Evolutionary conservation across 2,797 vertebrate species (phyloP).

Genomic region (Coranthus polyacanthus): DNA sequence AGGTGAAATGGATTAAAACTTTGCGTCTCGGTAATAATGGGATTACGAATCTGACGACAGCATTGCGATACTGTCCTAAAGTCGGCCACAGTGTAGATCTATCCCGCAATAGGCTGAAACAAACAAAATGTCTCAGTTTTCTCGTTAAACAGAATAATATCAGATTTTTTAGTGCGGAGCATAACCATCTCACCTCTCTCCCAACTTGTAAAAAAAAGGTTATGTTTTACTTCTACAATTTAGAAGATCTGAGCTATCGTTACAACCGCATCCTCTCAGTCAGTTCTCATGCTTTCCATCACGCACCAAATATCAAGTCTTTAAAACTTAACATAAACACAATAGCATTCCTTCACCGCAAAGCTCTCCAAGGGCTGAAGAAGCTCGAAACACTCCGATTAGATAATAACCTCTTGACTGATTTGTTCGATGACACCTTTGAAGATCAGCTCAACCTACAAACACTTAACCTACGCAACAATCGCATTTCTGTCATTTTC

Average conservation of each 20-base stretch:
- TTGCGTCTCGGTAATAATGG: constrained; percentile 66
- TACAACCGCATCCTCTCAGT: constrained; percentile 84
- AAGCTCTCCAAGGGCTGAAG: constrained; percentile 78
- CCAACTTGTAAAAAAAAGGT: constrained; percentile 27
- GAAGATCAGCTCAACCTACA: constrained; percentile 76
- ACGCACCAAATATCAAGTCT: constrained; percentile 67
- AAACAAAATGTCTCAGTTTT: constrained; percentile 66
- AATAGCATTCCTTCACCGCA: constrained; percentile 78
- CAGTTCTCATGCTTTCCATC: constrained; percentile 67
- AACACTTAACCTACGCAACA: constrained; percentile 88
- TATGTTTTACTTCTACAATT: neutral
- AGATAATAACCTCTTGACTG: constrained; percentile 89
- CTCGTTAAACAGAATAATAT: constrained; percentile 62
- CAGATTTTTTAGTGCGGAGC: constrained; percentile 66
- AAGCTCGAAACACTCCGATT: constrained; percentile 82
- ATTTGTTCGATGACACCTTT: constrained; percentile 82
- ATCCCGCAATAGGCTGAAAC: constrained; percentile 71
- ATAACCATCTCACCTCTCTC: constrained; percentile 72
- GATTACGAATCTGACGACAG: constrained; percentile 36
- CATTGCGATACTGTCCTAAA: constrained; percentile 69
- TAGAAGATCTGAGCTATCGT: constrained; percentile 76
- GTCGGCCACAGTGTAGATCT: constrained; percentile 74
- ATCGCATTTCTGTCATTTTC: constrained; percentile 88
- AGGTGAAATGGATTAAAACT: constrained; percentile 19
- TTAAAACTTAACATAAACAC: constrained; percentile 88